phyloP scores from a whole-genome alignment of 1,140 invertebrate genomes.

The Plectrocnemia conspersa region DNA sequence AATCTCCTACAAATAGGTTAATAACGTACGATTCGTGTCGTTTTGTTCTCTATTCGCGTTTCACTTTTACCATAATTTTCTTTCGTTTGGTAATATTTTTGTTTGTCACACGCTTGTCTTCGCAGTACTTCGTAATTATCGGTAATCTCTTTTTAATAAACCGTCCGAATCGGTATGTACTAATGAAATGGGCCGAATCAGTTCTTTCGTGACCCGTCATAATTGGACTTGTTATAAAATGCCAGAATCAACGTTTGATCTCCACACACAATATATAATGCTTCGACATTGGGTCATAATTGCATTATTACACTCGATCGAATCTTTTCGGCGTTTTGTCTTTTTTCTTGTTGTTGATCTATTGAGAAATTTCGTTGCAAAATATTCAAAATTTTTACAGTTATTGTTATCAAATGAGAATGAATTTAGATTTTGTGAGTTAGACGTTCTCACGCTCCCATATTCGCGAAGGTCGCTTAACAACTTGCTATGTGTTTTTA shows the following conservation, averaged over 20 bases:
- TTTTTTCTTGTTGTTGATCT: constrained; percentile 2
- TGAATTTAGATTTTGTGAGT: neutral
- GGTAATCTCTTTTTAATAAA: no score
- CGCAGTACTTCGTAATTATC: no score
- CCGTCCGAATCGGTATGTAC: no score
- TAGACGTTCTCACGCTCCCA: neutral
- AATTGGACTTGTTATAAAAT: constrained; percentile 1
- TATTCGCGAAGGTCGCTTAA: neutral
- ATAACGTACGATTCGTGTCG: no score
- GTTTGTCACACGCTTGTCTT: no score
- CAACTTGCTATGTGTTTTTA: no score
- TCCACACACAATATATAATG: neutral
- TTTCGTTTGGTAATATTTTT: no score
- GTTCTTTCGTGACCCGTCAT: neutral
- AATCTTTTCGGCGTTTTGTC: no score
- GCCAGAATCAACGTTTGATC: neutral
- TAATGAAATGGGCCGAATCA: no score
- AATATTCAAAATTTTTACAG: neutral
- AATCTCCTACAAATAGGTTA: no score
- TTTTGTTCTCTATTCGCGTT: no score
- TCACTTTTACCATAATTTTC: no score
- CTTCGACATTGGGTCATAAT: neutral
- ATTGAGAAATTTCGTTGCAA: neutral
- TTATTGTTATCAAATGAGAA: neutral
- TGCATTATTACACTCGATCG: constrained; percentile 4